Percentiles rank a stretch among this genome's conserved stretches.
Conservation (phyloP, 1,140 invertebrate species). For the Platorchestia sp. region DNA sequence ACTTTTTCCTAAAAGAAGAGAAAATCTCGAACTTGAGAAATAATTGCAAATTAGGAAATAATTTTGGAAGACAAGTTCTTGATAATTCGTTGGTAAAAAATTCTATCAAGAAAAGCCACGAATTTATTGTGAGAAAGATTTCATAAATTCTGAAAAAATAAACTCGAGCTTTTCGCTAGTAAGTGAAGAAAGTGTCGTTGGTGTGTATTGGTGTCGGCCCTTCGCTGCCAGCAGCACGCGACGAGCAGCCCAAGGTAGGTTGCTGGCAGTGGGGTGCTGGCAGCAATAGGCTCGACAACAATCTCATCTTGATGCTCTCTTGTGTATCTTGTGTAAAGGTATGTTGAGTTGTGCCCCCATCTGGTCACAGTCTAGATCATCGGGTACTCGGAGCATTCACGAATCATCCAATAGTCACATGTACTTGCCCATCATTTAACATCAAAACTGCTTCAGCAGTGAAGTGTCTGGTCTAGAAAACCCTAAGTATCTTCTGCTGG, state of each 20-base stretch:
- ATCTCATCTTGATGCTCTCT: constrained; percentile 40
- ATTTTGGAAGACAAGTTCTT: background rate
- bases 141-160: background rate
- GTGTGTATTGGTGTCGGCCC: constrained; percentile 54
- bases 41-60: background rate
- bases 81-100: background rate
- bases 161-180: background rate
- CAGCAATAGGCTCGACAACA: constrained; percentile 55
- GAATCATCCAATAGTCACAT: background rate
- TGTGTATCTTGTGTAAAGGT: background rate
- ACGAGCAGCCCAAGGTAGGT: constrained; percentile 50
- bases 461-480: background rate
- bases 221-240: constrained; percentile 55
- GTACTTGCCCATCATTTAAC: background rate
- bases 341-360: background rate
- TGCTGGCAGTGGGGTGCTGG: constrained; percentile 55
- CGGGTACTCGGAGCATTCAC: background rate
- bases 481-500: background rate
- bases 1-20: background rate
- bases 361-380: background rate
- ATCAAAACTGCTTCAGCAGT: background rate
- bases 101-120: background rate
- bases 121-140: background rate
- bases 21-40: background rate
- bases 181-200: constrained; percentile 45